phyloP scores from a whole-genome alignment of 2,797 vertebrate genomes.

The Pangasius mekongensis region DNA sequence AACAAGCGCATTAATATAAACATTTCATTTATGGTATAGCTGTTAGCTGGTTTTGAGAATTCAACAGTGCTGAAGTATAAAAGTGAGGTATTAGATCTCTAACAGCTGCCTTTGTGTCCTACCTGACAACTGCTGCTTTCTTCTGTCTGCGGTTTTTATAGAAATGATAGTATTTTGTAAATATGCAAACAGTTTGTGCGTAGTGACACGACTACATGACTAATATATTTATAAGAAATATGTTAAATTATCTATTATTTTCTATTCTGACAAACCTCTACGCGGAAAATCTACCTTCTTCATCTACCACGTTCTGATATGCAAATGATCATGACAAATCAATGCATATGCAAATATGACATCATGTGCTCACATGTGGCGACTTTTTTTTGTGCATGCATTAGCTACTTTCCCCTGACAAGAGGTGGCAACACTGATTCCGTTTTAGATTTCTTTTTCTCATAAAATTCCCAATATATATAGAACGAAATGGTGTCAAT shows the following conservation, averaged over 20 bases:
- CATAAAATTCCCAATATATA: neutral
- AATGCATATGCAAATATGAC: conserved; percentile 3
- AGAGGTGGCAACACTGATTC: neutral
- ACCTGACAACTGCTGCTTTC: neutral
- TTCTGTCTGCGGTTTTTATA: neutral
- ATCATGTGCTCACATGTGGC: neutral
- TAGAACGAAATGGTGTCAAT: neutral
- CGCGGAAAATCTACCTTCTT: neutral
- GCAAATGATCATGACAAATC: neutral
- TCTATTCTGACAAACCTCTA: neutral
- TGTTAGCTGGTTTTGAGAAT: neutral
- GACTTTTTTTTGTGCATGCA: neutral
- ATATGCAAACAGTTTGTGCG: neutral
- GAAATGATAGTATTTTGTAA: neutral
- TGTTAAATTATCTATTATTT: neutral
- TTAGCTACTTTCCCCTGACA: neutral
- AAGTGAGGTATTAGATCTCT: neutral
- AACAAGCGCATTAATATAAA: neutral
- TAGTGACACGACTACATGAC: neutral
- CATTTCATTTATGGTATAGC: neutral
- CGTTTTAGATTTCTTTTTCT: neutral
- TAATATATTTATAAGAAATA: neutral
- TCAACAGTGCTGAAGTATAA: neutral
- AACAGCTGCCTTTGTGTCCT: neutral
- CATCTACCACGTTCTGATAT: neutral